A percentile compares a stretch with the other conserved stretches of the same genome.
phyloP scores from a whole-genome alignment of 1,140 invertebrate species.

The Aethina tumida region DNA sequence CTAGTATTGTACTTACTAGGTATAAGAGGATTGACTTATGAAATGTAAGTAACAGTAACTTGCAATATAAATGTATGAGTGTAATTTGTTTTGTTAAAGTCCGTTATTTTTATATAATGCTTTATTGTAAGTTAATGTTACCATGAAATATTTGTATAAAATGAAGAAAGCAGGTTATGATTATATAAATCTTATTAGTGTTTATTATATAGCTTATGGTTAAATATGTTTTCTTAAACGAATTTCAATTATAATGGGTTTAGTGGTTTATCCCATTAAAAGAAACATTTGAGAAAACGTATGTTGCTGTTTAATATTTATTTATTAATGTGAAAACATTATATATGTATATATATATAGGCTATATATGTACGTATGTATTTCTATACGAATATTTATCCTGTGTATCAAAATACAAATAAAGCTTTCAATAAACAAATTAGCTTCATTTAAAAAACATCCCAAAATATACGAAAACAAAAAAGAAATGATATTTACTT shows the following conservation, averaged over 20 bases:
- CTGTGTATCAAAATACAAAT: conserved; percentile 26
- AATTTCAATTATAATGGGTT: conserved; percentile 16
- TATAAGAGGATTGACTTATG: too few species aligned
- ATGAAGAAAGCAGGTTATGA: conserved; percentile 18
- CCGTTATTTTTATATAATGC: conserved; percentile 28
- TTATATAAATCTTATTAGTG: conserved; percentile 18
- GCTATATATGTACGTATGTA: conserved; percentile 6
- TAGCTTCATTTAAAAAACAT: too few species aligned
- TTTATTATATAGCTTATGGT: conserved; percentile 20
- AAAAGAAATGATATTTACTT: too few species aligned
- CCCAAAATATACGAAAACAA: too few species aligned
- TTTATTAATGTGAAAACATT: too few species aligned
- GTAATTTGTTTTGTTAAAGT: conserved; percentile 26
- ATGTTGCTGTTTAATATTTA: too few species aligned
- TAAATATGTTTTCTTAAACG: conserved; percentile 6
- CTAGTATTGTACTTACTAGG: too few species aligned
- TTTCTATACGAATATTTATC: conserved; percentile 22
- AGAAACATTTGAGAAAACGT: too few species aligned
- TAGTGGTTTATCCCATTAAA: conserved; percentile 28
- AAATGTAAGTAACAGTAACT: conserved; percentile 20
- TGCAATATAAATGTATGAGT: conserved; percentile 21
- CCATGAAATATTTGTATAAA: conserved; percentile 28
- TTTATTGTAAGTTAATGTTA: conserved; percentile 30
- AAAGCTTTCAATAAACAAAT: conserved; percentile 28
- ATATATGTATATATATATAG: conserved; percentile 1